A percentile compares a stretch with the other conserved stretches of the same genome.
Conservation (phyloP, 2,888 invertebrate genomes). For the Acanthosoma haemorrhoidale region DNA sequence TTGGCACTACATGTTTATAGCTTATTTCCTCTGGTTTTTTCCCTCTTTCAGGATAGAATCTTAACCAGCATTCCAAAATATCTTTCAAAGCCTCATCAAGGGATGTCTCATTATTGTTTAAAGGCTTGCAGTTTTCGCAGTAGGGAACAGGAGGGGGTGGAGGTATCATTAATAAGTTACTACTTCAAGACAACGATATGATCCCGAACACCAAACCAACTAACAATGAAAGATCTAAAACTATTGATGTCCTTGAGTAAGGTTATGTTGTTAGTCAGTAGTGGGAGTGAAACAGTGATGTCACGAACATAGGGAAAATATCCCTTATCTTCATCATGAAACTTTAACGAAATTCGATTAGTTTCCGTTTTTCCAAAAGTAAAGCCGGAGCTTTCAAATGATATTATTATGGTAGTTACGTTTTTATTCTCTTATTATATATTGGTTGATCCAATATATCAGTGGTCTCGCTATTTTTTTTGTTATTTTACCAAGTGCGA, state of each 20-base stretch:
- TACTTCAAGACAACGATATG: background rate
- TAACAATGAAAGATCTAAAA: background rate
- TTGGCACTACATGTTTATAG: background rate
- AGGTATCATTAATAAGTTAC: constrained; percentile 1
- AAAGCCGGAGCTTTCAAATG: too few relatives aligned
- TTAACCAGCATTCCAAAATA: constrained; percentile 7
- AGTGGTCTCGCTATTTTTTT: too few relatives aligned
- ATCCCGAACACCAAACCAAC: background rate
- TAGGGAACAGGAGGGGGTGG: constrained; percentile 5
- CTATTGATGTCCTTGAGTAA: too few relatives aligned
- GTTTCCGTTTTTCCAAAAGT: too few relatives aligned
- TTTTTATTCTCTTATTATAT: too few relatives aligned
- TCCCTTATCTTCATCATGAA: too few relatives aligned
- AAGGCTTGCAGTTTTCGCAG: background rate
- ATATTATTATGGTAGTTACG: too few relatives aligned
- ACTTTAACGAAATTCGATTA: too few relatives aligned
- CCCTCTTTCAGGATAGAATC: background rate
- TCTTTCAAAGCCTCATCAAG: constrained; percentile 4
- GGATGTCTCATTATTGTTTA: background rate
- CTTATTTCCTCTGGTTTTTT: constrained; percentile 8
- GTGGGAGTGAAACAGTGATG: background rate
- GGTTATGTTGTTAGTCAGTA: background rate
- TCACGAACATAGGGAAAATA: background rate
- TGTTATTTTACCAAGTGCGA: too few relatives aligned
- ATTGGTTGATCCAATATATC: too few relatives aligned